These are phyloP conservation scores for Hyperoodon ampullatus DNA, from an alignment of 2,113 vertebrate genomes.

Conservation along the genomic window DNA sequence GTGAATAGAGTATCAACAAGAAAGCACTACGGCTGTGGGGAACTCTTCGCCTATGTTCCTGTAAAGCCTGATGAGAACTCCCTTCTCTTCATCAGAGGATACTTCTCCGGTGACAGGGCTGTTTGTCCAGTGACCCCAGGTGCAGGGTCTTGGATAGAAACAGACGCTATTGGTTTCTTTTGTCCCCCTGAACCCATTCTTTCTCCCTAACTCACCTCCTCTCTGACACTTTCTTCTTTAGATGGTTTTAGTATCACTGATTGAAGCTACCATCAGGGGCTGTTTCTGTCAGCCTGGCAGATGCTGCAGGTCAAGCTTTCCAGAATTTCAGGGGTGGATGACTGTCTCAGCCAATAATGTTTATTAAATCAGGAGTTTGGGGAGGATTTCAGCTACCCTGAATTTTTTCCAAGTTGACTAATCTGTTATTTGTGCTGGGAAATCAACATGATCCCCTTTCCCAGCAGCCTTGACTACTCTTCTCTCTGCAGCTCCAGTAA, in stretches of 20 bases:
- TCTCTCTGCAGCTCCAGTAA: not conserved
- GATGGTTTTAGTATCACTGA: not conserved
- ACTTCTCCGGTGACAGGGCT: not conserved
- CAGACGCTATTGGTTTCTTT: not conserved
- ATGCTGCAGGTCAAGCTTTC: not conserved
- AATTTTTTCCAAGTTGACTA: not conserved
- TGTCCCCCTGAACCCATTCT: not conserved
- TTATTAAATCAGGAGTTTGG: not conserved
- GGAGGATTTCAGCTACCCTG: not conserved
- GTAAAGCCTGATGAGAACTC: not conserved
- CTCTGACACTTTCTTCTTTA: not conserved
- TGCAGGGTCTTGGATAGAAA: too few species aligned
- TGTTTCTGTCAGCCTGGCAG: not conserved
- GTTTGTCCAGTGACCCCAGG: not conserved
- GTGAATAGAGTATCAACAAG: not conserved
- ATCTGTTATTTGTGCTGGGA: not conserved
- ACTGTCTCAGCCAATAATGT: not conserved
- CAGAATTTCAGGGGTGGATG: not conserved
- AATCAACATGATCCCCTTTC: not conserved
- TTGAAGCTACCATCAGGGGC: not conserved
- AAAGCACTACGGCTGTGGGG: not conserved
- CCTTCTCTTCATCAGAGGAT: not conserved
- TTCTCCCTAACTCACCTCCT: not conserved
- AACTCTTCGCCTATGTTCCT: not conserved
- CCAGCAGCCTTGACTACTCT: not conserved